Conservation (phyloP, 2,797 vertebrate genomes). For the Graptemys geographica region DNA sequence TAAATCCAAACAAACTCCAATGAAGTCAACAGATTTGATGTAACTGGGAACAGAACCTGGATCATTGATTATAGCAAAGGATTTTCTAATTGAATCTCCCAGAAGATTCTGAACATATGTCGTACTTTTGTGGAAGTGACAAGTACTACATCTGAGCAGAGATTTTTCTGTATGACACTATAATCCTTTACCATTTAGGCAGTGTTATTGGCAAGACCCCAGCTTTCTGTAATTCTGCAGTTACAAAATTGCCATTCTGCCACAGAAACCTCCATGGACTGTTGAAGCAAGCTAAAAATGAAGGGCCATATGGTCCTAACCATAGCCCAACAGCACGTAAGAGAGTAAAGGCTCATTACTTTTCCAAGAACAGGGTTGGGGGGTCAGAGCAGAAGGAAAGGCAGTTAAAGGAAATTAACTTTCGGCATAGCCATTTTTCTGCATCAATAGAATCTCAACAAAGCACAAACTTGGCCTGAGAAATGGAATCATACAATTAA, state of each 20-base stretch:
- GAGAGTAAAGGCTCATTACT: background rate
- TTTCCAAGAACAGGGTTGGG: background rate
- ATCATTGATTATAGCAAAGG: background rate
- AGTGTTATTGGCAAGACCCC: background rate
- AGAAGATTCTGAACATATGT: background rate
- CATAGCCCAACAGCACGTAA: background rate
- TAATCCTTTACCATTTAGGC: background rate
- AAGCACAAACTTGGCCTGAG: background rate
- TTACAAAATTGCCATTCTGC: conserved; percentile 13
- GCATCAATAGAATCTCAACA: background rate
- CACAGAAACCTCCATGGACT: background rate
- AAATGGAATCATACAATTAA: background rate
- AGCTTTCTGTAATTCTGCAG: background rate
- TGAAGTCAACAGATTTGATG: background rate
- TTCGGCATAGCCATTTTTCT: background rate
- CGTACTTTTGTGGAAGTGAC: background rate
- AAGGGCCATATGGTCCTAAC: background rate
- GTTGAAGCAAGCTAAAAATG: background rate
- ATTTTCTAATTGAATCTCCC: background rate
- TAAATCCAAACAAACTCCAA: background rate
- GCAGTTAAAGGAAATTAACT: background rate
- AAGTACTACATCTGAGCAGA: background rate
- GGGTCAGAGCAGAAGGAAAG: background rate
- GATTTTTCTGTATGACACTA: background rate
- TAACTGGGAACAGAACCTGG: background rate